Percentiles rank a stretch among this genome's conserved stretches.
These are phyloP conservation scores for Pogonomyrmex barbatus DNA, from an alignment of 1,140 invertebrate species.

Conservation along the genomic window DNA sequence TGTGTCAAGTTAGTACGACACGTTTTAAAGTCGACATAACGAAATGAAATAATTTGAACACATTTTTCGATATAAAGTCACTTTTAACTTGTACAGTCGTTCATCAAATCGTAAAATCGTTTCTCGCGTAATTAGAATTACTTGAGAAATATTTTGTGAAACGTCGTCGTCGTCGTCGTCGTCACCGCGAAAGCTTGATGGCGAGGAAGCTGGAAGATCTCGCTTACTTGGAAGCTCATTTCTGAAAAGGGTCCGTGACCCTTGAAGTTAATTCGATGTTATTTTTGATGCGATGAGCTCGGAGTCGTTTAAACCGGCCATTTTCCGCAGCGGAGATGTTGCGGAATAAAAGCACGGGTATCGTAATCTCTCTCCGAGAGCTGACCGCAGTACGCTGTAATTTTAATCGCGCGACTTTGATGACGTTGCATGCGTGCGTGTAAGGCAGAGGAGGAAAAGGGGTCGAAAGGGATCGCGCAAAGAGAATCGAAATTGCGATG, in stretches of 20 bases:
- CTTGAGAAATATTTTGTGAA: not conserved
- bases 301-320: slow-evolving; percentile 36
- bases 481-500: slow-evolving; percentile 9
- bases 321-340: slow-evolving; percentile 18
- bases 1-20: not conserved
- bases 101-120: not conserved
- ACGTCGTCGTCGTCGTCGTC: not conserved
- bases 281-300: slow-evolving; percentile 39
- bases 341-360: not conserved
- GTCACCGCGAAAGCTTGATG: not conserved
- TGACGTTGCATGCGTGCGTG: not conserved
- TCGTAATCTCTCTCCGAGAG: slow-evolving; percentile 22
- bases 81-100: not conserved
- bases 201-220: not conserved
- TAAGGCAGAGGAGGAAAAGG: not conserved
- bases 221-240: slow-evolving; percentile 7
- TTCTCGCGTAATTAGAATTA: not conserved
- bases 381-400: slow-evolving; percentile 35
- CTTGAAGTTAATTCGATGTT: slow-evolving; percentile 45
- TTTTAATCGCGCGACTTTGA: slow-evolving; percentile 42
- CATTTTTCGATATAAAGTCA: not conserved
- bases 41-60: not conserved
- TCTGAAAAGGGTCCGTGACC: slow-evolving; percentile 8
- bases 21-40: not conserved
- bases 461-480: not conserved